phyloP scores from a whole-genome alignment of 2,888 invertebrate species.

The Cecidostiba fungosa region DNA sequence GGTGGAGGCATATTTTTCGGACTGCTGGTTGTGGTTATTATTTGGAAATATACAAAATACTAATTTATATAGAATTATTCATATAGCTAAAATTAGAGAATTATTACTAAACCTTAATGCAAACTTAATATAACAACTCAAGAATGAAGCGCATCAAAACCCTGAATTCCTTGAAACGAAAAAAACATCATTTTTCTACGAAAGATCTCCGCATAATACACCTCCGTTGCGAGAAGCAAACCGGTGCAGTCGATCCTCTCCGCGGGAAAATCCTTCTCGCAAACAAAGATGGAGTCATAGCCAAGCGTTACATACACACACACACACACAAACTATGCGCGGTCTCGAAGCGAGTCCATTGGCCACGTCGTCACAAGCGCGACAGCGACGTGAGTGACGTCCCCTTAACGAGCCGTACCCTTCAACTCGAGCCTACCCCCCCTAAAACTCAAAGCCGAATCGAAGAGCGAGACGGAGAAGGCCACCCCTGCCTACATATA shows the following conservation, averaged over 20 bases:
- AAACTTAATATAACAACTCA: too few species aligned
- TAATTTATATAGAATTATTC: too few species aligned
- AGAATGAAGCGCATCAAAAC: too few species aligned
- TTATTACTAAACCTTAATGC: too few species aligned
- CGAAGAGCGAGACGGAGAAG: slow-evolving; percentile 69
- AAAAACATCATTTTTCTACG: not conserved
- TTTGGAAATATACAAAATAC: too few species aligned
- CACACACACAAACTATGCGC: not conserved
- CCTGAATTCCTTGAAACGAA: not conserved
- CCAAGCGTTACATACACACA: not conserved
- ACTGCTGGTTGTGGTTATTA: too few species aligned
- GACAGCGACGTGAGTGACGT: slow-evolving; percentile 77
- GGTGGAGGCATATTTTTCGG: not conserved
- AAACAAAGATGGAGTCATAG: slow-evolving; percentile 56
- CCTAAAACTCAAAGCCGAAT: slow-evolving; percentile 78
- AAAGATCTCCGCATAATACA: not conserved
- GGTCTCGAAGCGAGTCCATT: slow-evolving; percentile 69
- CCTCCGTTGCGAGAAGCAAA: not conserved
- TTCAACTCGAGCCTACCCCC: slow-evolving; percentile 76
- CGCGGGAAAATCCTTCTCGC: slow-evolving; percentile 10
- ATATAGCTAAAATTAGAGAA: too few species aligned
- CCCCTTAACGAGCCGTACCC: slow-evolving; percentile 78
- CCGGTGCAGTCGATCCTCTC: not conserved
- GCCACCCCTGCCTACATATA: slow-evolving; percentile 74
- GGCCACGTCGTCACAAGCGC: slow-evolving; percentile 71